phyloP scores from a whole-genome alignment of 2,113 vertebrate species.

The Stictonetta naevosa region DNA sequence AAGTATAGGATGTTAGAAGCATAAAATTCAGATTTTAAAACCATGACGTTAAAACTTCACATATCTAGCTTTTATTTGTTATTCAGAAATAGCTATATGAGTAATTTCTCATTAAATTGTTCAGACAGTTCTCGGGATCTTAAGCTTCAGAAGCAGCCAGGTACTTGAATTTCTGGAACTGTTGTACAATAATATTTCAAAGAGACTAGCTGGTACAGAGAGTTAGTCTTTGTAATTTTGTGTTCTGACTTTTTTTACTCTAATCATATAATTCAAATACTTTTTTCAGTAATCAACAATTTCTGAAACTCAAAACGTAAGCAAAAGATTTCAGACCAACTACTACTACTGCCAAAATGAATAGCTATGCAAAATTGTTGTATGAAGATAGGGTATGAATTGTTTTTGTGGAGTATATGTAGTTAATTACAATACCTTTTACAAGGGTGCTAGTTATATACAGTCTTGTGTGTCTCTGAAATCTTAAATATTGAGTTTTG shows the following conservation, averaged over 20 bases:
- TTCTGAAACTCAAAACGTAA: neutral
- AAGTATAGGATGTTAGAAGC: neutral
- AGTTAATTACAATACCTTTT: neutral
- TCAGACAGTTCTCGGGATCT: neutral
- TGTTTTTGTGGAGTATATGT: neutral
- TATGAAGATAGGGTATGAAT: neutral
- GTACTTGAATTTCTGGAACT: neutral
- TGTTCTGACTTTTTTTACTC: neutral
- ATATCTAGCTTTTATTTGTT: neutral
- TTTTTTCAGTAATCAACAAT: neutral
- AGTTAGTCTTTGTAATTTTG: neutral
- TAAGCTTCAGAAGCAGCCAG: neutral
- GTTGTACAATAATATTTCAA: neutral
- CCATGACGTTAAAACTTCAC: neutral
- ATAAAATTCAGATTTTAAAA: neutral
- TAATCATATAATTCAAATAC: neutral
- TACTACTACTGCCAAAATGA: neutral
- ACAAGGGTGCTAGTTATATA: neutral
- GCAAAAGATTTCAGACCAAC: neutral
- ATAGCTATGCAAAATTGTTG: neutral
- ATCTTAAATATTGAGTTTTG: neutral
- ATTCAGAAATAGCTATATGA: neutral
- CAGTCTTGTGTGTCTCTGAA: neutral
- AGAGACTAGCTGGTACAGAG: neutral
- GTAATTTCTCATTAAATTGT: neutral